phyloP scores from a whole-genome alignment of 2,888 invertebrate species.

The Ochropleura plecta region DNA sequence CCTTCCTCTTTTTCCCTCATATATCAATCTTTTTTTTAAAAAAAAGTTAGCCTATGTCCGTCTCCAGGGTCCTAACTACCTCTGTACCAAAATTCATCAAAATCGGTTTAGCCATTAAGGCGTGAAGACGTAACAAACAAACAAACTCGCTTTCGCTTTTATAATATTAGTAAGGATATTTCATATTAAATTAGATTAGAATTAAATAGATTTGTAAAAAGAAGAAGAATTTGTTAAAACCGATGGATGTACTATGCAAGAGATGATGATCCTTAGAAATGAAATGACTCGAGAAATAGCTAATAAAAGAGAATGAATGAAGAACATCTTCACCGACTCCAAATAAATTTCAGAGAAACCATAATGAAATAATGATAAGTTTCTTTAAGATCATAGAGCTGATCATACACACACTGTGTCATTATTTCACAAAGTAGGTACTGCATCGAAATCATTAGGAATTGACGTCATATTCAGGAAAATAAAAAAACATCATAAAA shows the following conservation, averaged over 20 bases:
- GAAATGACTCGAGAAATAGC: background rate
- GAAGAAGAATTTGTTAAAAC: background rate
- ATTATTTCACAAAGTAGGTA: background rate
- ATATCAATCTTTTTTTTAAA: no score
- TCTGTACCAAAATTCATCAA: no score
- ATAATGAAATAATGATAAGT: background rate
- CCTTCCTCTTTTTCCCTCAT: no score
- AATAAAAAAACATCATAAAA: background rate
- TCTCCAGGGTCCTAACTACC: no score
- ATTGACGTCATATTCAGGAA: conserved; percentile 2
- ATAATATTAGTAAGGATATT: no score
- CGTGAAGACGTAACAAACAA: no score
- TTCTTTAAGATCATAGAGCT: background rate
- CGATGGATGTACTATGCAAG: background rate
- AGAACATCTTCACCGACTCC: background rate
- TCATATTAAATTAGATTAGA: no score
- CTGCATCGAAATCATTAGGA: background rate
- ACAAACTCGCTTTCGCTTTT: no score
- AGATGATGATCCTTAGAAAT: accelerated
- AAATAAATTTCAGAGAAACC: background rate
- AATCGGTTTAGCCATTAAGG: no score
- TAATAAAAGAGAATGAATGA: background rate
- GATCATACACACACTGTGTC: no score
- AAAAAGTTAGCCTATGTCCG: no score
- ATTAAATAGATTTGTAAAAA: no score